Conservation (phyloP, 2,113 vertebrate genomes). For the Gulo gulo region DNA sequence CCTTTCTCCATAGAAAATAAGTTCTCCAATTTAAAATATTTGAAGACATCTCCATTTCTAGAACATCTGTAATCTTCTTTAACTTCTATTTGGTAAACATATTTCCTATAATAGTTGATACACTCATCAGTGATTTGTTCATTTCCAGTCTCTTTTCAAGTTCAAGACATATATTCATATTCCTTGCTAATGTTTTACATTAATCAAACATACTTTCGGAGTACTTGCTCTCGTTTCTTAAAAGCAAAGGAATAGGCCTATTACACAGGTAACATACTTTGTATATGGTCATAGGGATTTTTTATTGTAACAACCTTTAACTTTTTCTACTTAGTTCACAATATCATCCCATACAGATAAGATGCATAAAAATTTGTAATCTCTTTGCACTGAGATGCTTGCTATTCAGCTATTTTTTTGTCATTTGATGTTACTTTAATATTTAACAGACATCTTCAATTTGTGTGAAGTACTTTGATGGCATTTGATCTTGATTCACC, state of each 20-base stretch:
- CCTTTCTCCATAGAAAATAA: not conserved
- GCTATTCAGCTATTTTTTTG: not conserved
- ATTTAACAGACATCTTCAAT: not conserved
- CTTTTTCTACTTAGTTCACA: conserved; percentile 31
- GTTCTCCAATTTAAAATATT: not conserved
- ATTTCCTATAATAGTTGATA: not conserved
- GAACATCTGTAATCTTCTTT: not conserved
- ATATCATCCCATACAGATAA: not conserved
- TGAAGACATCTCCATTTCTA: conserved; percentile 7
- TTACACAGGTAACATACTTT: not conserved
- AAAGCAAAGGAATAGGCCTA: not conserved
- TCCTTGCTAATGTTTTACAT: not conserved
- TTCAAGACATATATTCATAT: not conserved
- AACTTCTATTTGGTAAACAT: not conserved
- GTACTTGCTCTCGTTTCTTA: not conserved
- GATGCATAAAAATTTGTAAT: not conserved
- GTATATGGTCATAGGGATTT: not conserved
- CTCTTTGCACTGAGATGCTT: not conserved
- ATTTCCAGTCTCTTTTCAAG: not conserved
- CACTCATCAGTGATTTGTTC: not conserved
- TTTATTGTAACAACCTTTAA: not conserved
- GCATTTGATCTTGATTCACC: not conserved
- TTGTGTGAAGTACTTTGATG: not conserved
- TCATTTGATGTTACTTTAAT: conserved; percentile 6
- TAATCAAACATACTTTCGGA: not conserved